Base-by-base conservation (phyloP, 2,797 vertebrate genomes). In the Echiichthys vipera region DNA sequence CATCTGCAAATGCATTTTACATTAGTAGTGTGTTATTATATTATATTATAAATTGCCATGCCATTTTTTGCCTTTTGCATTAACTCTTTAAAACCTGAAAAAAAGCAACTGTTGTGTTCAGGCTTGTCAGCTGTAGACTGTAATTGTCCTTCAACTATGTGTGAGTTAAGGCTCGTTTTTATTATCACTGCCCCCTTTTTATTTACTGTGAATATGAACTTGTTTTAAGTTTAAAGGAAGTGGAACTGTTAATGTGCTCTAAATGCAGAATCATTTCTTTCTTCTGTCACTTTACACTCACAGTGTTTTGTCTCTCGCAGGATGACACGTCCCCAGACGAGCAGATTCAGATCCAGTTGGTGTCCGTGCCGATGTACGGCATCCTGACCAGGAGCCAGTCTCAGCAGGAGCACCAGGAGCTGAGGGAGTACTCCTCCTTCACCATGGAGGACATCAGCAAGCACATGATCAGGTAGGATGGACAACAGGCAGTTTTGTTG, bases 401-500 rank as follows among this genome's bases (percentile, higher is more conserved):
- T 0, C 94, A 90, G 53, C 86, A 90, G 29, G 89, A 78, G 0
- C 79, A 82, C 4, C 90, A 95, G 67, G 95, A 97, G 81, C 92
- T 97, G 77, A 91, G 89, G n/a, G 96, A 95, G 81, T 94, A 96
- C 82, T 96, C 96, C 17, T 95, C 96, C 71, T 98, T 99, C 92
- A 97, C 94, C 10, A 97, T 99, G 97, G 97, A 96, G 56, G 98
- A 99, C 88, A 92, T 99, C 89, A 96, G 94, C 91, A 84, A 77
- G n/a, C 91, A 93, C 65, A 94, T 89, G 74, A 96, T 99, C 84
- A 96, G 96, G 98, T 98, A 91, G 14, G 25, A 43, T 2, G 36
- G 9, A 4, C 3, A 15, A 17, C 58, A 25, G 43, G 12, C 24
- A 8, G 10, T 5, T n/a, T 10, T 4, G 30, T 5, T 36, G 20